phyloP scores from a whole-genome alignment of 2,797 vertebrate species.

The Poliocrania exsul region DNA sequence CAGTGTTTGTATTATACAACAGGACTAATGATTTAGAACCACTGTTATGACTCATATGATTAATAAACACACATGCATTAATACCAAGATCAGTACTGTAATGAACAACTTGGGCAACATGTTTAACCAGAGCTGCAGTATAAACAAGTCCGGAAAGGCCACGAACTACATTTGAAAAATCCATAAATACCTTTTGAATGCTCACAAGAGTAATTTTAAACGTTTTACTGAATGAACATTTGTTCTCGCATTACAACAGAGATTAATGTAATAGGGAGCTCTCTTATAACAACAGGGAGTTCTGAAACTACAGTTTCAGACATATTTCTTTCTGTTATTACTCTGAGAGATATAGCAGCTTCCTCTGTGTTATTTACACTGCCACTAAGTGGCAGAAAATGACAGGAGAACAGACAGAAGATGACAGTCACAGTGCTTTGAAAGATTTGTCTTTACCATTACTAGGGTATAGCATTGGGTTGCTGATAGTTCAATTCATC shows the following conservation, averaged over 20 bases:
- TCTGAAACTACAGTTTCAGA: not conserved
- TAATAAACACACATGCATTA: not conserved
- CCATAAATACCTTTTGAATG: not conserved
- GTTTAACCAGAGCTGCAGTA: not conserved
- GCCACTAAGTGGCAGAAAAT: not conserved
- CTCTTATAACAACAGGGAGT: not conserved
- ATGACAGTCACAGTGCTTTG: not conserved
- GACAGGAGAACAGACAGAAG: not conserved
- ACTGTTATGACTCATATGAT: not conserved
- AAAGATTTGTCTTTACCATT: not conserved
- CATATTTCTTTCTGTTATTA: not conserved
- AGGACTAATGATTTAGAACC: not conserved
- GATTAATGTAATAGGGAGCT: not conserved
- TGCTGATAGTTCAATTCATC: not conserved
- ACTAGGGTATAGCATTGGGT: not conserved
- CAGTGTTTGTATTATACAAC: fast-evolving
- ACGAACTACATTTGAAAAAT: not conserved
- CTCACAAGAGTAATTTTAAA: not conserved
- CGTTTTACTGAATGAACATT: not conserved
- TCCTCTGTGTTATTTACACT: not conserved
- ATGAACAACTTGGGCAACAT: not conserved
- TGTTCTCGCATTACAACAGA: not conserved
- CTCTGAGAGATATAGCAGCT: not conserved
- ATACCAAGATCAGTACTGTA: not conserved
- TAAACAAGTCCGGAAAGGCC: not conserved